phyloP scores from a whole-genome alignment of 1,140 invertebrate species.

The Drosophila kurseongensis region DNA sequence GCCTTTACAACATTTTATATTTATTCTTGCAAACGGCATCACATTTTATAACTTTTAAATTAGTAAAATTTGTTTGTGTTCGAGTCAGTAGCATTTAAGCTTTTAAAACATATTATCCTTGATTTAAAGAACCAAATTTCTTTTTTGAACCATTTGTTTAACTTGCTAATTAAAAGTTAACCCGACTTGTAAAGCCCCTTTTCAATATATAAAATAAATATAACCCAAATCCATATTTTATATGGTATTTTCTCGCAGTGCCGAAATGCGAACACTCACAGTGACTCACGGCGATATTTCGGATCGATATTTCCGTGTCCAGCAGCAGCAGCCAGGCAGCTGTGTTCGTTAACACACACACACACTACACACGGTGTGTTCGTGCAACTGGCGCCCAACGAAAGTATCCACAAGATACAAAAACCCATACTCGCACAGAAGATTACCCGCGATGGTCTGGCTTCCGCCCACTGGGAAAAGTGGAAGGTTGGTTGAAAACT shows the following conservation, averaged over 20 bases:
- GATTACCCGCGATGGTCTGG: slow-evolving; percentile 37
- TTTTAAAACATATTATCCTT: no score
- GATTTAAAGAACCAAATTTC: no score
- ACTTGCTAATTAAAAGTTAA: no score
- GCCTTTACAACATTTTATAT: no score
- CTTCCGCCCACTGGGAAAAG: slow-evolving; percentile 50
- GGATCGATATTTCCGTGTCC: slow-evolving; percentile 70
- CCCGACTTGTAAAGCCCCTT: no score
- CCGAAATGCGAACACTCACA: slow-evolving; percentile 3
- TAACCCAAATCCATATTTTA: background rate
- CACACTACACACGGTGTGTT: background rate
- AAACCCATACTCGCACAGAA: slow-evolving; percentile 24
- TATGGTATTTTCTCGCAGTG: slow-evolving; percentile 1
- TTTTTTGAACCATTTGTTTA: no score
- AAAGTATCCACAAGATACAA: slow-evolving; percentile 72
- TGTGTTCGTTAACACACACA: background rate
- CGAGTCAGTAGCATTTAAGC: no score
- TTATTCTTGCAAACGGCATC: no score
- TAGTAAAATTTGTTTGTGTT: no score
- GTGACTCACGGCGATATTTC: slow-evolving; percentile 34
- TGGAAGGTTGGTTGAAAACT: background rate
- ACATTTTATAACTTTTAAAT: no score
- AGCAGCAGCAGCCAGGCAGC: slow-evolving; percentile 68
- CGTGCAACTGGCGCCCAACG: slow-evolving; percentile 51
- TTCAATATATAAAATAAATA: no score